phyloP scores from a whole-genome alignment of 2,888 invertebrate genomes.

The Malthinus flaveolus region DNA sequence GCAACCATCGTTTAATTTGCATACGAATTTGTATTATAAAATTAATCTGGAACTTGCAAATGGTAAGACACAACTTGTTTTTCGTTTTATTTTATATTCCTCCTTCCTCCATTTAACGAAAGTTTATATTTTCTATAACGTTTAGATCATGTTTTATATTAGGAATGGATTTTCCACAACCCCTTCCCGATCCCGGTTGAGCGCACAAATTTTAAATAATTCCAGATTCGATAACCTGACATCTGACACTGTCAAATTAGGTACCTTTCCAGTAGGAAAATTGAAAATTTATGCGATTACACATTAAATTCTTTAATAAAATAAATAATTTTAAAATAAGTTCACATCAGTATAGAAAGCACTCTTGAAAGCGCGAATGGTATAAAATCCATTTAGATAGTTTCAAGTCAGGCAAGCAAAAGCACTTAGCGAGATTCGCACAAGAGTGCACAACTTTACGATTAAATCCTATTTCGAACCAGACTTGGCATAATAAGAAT shows the following conservation, averaged over 20 bases:
- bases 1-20: slow-evolving; percentile 11
- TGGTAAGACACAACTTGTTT: neutral
- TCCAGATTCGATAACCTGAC: no score
- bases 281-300: no score
- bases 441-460: slow-evolving; percentile 48
- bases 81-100: no score
- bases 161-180: no score
- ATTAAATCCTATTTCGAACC: slow-evolving; percentile 49
- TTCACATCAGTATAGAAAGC: slow-evolving; percentile 15
- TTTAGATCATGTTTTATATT: no score
- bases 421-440: slow-evolving; percentile 48
- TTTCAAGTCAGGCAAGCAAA: slow-evolving; percentile 44
- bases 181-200: no score
- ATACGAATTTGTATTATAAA: slow-evolving; percentile 12
- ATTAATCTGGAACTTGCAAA: neutral
- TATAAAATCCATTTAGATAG: slow-evolving; percentile 42
- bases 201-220: no score
- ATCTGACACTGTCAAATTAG: no score
- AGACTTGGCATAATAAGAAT: slow-evolving; percentile 47
- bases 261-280: no score
- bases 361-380: slow-evolving; percentile 36
- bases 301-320: neutral
- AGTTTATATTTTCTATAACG: no score
- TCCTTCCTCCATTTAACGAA: neutral
- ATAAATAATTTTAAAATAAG: slow-evolving; percentile 3